Conservation (phyloP, 2,113 vertebrate genomes). For the Colistium nudipinnis region DNA sequence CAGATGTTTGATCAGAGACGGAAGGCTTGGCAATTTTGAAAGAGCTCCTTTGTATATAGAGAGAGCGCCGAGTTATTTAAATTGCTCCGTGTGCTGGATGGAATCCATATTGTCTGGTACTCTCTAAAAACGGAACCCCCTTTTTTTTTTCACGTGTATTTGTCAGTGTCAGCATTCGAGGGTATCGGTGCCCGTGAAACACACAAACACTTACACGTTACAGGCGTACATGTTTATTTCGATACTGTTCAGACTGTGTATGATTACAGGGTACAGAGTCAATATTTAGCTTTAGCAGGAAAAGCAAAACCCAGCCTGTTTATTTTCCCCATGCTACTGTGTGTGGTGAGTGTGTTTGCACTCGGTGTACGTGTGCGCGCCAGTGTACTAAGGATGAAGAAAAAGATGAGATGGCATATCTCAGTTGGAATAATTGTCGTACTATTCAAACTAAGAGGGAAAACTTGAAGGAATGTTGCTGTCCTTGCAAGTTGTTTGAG, state of each 20-base stretch:
- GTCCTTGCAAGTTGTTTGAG: no score
- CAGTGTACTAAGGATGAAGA: neutral
- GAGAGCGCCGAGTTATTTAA: conserved; percentile 15
- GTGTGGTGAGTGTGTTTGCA: conserved; percentile 23
- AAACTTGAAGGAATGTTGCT: neutral
- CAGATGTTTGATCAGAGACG: conserved; percentile 53
- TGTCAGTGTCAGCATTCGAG: conserved; percentile 43
- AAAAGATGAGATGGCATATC: conserved; percentile 2
- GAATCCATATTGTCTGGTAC: conserved; percentile 46
- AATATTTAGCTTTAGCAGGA: conserved; percentile 74
- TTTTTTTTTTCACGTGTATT: conserved; percentile 41
- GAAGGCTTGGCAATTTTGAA: neutral
- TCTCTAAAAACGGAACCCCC: conserved; percentile 29
- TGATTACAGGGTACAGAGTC: conserved; percentile 75
- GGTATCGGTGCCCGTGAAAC: conserved; percentile 37
- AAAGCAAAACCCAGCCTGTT: conserved; percentile 63
- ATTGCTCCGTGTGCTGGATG: conserved; percentile 23
- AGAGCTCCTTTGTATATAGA: conserved; percentile 15
- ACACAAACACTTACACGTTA: conserved; percentile 48
- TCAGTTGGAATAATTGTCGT: neutral
- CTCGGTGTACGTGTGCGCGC: neutral
- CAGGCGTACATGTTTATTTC: conserved; percentile 68
- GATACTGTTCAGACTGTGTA: conserved; percentile 60
- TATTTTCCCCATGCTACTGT: conserved; percentile 62
- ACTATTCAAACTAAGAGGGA: neutral